These are phyloP conservation scores for Crocallis elinguaria DNA, from an alignment of 2,888 invertebrate species.

Conservation along the genomic window DNA sequence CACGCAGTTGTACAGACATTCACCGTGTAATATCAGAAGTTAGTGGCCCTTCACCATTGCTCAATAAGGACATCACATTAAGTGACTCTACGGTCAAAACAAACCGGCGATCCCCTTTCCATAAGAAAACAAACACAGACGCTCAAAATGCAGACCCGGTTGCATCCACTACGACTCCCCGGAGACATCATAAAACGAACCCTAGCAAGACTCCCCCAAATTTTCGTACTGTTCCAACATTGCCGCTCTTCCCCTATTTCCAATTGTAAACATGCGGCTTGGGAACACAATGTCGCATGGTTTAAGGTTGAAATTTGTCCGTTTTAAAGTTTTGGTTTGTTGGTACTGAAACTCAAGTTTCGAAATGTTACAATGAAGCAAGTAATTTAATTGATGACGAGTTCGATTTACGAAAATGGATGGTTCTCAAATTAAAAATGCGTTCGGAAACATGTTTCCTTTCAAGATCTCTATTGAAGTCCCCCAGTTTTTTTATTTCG, in stretches of 20 bases:
- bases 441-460: conserved; percentile 35
- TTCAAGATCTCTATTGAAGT: conserved; percentile 14
- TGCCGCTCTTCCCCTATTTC: conserved; percentile 42
- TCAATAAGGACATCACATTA: too few relatives aligned
- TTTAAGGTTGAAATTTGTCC: conserved; percentile 28
- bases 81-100: conserved; percentile 39
- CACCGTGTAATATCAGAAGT: too few relatives aligned
- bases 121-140: conserved; percentile 57
- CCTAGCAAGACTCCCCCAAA: conserved; percentile 62
- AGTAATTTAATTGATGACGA: conserved; percentile 83
- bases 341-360: conserved; percentile 35
- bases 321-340: background rate
- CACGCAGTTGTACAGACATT: too few relatives aligned
- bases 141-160: conserved; percentile 58
- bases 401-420: conserved; percentile 79
- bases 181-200: conserved; percentile 56
- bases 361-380: conserved; percentile 66
- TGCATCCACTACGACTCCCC: conserved; percentile 65
- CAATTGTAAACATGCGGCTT: conserved; percentile 1
- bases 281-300: conserved; percentile 9
- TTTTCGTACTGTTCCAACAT: conserved; percentile 56
- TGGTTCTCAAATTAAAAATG: conserved; percentile 58
- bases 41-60: conserved; percentile 8
- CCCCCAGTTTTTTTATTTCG: conserved; percentile 16
- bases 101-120: conserved; percentile 40